Base-by-base conservation (phyloP, 2,797 vertebrate genomes). In the Prionace glauca region DNA sequence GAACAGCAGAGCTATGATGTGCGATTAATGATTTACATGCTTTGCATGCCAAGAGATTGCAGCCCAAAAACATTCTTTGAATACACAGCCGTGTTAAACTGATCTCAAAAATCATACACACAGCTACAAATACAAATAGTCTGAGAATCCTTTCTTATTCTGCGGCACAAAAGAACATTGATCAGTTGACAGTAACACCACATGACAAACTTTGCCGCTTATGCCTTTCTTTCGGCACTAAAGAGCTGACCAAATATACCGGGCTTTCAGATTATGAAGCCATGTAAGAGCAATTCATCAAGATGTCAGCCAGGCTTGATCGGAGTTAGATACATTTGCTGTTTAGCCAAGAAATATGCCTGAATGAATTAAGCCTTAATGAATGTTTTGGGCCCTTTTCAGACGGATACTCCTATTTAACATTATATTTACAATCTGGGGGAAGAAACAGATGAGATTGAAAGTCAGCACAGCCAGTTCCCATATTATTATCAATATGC, bases 201-300 rank as follows among this genome's bases (percentile, higher is more conserved):
- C 24, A 77, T 95, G 93, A 95, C 93, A 95, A 95, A 95, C 93
- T 95, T 95, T 77, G 45, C 29, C 2, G 71, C 45, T 94, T 95
- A 77, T 60, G 72, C 93, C 93, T 77, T 95, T 95, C 71, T 95
- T 60, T 77, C 50, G 8, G 93, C 32, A 74, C 69, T 74, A 72
- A 74, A 95, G 26, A 50, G 71, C 93, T 95, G 93, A 95, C 93
- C 93, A 95, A 77, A 77, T 95, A 95, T 60, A 77, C 71, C 16
- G 71, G 45, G 71, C 71, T 95, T 56, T 95, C 67, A 95, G 93
- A 95, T 95, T 92, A 77, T 95, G 93, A 95, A 95, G 93, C 45
- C 72, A 60, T 95, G 71, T 74, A 95, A 95, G 71, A 74, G 71
- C 93, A 95, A 95, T 95, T 95, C 93, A 95, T 95, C 93, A 95